Evolutionary conservation across 2,888 invertebrate genomes (phyloP), one percentile per base, ranked within the genome.

Genomic region (Luperina nickerlii): DNA sequence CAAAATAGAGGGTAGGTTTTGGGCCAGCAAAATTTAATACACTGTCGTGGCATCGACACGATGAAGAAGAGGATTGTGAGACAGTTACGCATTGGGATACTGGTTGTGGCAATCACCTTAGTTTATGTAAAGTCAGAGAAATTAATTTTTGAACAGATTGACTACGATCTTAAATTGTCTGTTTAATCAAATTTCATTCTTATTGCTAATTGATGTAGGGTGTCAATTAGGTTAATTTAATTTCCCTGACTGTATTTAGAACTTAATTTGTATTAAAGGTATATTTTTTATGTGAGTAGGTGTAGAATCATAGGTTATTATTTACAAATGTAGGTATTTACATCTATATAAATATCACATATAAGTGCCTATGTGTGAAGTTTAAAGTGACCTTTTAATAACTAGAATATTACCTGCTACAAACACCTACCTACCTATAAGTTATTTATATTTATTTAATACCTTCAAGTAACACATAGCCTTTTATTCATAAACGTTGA

Each of bases 401-500:
- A 67, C 27, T 82, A 74, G 18, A 57, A 51, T 60, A 82, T 74
- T 51, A 62, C 60, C 32, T 68, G 60, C 24, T 68, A 80, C 51
- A 66, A 60, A 60, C 72, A 71, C 27, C 42, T 57, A 45, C 18
- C 27, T 66, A 27, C 5, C 11, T 0, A 57, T 24, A 24, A 20
- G 20, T 72, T 9, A 32, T 32, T 32, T 32, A 24, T 48, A 4
- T 27, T 32, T 57, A 0, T 57, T 45, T 54, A 38, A 45, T 42
- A 74, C 60, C 8, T 67, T 6, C 27, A 73, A 24, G n/a, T 45
- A 32, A 80, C n/a, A 80, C 60, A 60, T 18, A 51, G 18, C 51
- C 18, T 18, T 7, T 51, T 51, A 51, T 51, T 51, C 51, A 51
- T 51, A 51, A 51, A 51, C 18, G 51, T 51, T 51, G 51, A 6